phyloP scores from a whole-genome alignment of 2,888 invertebrate genomes.

The Belgica antarctica region DNA sequence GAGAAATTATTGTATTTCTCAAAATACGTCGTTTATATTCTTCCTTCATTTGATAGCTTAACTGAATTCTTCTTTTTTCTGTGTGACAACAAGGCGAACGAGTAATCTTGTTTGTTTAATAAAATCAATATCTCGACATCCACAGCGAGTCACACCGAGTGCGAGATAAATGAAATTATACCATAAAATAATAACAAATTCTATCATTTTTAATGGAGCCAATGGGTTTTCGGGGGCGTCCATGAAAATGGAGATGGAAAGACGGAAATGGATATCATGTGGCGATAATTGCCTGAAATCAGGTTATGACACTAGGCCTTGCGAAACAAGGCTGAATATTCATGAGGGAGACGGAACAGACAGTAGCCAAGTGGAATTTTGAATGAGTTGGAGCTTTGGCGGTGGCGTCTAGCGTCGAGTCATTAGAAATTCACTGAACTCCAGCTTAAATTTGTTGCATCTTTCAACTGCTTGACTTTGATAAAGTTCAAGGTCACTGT shows the following conservation, averaged over 20 bases:
- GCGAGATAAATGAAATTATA: constrained; percentile 36
- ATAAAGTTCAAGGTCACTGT: no score
- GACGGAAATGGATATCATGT: constrained; percentile 22
- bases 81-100: not conserved
- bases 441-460: not conserved
- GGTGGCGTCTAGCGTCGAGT: no score
- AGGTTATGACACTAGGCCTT: constrained; percentile 28
- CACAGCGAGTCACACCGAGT: constrained; percentile 19
- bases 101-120: constrained; percentile 43
- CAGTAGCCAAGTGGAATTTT: no score
- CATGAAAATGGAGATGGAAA: constrained; percentile 23
- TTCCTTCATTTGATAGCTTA: constrained; percentile 16
- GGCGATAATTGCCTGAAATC: constrained; percentile 35
- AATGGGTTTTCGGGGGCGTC: constrained; percentile 8
- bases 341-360: no score
- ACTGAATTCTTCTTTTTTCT: constrained; percentile 16
- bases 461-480: not conserved
- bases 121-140: constrained; percentile 39
- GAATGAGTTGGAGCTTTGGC: no score
- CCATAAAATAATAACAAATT: constrained; percentile 28
- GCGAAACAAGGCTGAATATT: not conserved
- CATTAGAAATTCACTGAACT: not conserved
- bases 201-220: constrained; percentile 37
- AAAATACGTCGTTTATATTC: constrained; percentile 40
- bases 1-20: not conserved